Evolutionary conservation across 1,140 invertebrate species (phyloP).

Genomic region (Charaxes varanes): DNA sequence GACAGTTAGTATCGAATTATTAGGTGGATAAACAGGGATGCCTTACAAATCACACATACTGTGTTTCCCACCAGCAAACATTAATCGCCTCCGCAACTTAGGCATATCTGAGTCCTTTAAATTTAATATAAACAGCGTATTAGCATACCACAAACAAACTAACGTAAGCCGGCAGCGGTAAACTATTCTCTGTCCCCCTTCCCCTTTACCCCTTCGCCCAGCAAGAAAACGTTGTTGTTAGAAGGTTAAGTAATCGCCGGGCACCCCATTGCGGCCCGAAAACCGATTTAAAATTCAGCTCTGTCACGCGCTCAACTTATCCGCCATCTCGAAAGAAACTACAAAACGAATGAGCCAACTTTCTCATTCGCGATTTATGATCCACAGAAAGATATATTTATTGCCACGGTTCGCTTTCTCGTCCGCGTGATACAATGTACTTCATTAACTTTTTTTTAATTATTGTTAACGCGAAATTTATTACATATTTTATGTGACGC

Average conservation of each 20-base stretch:
- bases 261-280: constrained; percentile 8
- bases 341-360: constrained; percentile 40
- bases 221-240: constrained; percentile 10
- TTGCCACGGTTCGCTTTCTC: too few relatives aligned
- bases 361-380: constrained; percentile 41
- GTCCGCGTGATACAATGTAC: too few relatives aligned
- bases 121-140: constrained; percentile 1
- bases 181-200: too few relatives aligned
- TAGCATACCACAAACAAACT: constrained; percentile 1
- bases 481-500: too few relatives aligned
- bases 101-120: neutral
- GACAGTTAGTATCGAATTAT: too few relatives aligned
- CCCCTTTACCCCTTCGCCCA: too few relatives aligned
- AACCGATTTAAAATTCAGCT: constrained; percentile 39
- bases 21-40: too few relatives aligned
- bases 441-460: too few relatives aligned
- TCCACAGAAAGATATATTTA: constrained; percentile 42
- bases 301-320: constrained; percentile 34
- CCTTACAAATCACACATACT: too few relatives aligned
- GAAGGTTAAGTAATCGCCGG: constrained; percentile 6
- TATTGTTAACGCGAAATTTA: too few relatives aligned
- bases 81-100: too few relatives aligned
- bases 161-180: neutral
- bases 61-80: too few relatives aligned
- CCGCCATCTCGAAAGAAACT: constrained; percentile 38